These are phyloP conservation scores for Poecilus cupreus DNA, from an alignment of 2,888 invertebrate genomes.

Conservation along the genomic window DNA sequence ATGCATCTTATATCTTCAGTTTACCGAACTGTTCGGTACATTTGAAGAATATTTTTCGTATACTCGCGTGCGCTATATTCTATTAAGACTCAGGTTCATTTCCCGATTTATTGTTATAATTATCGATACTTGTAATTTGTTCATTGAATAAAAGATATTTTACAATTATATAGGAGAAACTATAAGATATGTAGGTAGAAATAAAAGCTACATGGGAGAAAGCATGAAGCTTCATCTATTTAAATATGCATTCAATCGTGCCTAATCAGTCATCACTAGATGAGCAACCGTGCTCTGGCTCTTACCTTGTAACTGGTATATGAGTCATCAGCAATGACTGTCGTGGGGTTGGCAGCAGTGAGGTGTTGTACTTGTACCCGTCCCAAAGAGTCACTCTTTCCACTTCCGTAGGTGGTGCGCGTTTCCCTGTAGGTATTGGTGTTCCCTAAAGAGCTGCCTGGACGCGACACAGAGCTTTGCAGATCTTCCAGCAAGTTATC, in stretches of 20 bases:
- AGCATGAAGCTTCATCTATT: too few relatives aligned
- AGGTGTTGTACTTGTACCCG: constrained; percentile 68
- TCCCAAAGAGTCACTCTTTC: constrained; percentile 68
- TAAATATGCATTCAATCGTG: background rate
- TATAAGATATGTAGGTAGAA: too few relatives aligned
- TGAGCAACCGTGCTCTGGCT: background rate
- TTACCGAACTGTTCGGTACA: too few relatives aligned
- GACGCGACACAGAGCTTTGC: constrained; percentile 71
- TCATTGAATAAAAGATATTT: too few relatives aligned
- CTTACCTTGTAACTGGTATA: constrained; percentile 69
- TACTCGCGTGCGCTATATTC: too few relatives aligned
- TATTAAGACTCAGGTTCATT: too few relatives aligned
- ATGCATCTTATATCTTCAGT: too few relatives aligned
- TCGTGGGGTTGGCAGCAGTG: constrained; percentile 70
- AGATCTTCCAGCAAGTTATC: constrained; percentile 72
- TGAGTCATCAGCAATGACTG: constrained; percentile 71
- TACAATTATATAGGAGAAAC: too few relatives aligned
- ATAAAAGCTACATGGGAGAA: too few relatives aligned
- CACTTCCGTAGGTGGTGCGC: constrained; percentile 63
- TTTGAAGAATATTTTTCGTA: too few relatives aligned
- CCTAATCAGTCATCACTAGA: background rate
- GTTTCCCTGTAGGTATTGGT: constrained; percentile 66
- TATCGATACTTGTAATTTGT: too few relatives aligned
- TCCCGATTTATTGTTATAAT: too few relatives aligned
- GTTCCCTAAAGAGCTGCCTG: constrained; percentile 69